Base-by-base conservation (phyloP, 2,888 invertebrate species). In the Synanthedon myopaeformis region DNA sequence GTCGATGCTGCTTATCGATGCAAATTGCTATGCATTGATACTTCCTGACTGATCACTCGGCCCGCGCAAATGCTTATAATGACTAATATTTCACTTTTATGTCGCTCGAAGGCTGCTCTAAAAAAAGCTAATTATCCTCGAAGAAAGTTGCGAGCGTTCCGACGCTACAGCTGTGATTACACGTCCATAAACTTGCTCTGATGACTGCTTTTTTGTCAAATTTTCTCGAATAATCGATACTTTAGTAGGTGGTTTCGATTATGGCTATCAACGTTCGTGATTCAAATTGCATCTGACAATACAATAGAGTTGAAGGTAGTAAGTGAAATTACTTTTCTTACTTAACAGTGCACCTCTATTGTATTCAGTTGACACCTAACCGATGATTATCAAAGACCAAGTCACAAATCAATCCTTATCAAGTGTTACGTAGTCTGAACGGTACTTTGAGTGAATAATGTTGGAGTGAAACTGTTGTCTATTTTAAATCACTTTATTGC, bases 11-110 rank as follows among this genome's bases (percentile, higher is more conserved):
- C 69, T 67, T 69, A 66, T 58, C 58, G 60, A 69, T 67, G 69
- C 65, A 74, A 74, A 75, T 72, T 64, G 61, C 61, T 51, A 57
- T 56, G 56, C 58, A 62, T 59, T 55, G 51, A 52, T 58, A 68
- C 64, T 64, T 65, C 60, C 62, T 63, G 62, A 60, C 58, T 60
- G 62, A 61, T 66, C 62, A 58, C 57, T 62, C 52, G 51, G 51
- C 54, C 61, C 57, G 61, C 64, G 61, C 65, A 64, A 69, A 72
- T 67, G 65, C 60, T 63, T 62, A 59, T 74, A 76, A 73, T 72
- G 63, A 71, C 70, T 66, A 69, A 74, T 70, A 74, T 70, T 70
- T 69, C 65, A 72, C 63, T 69, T 69, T 73, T 67, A 72, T 68
- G 66, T 72, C 71, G 66, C 70, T 71, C 59, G 59, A 57, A 69